Evolutionary conservation across 2,113 vertebrate genomes (phyloP), one percentile per base, ranked within the genome.

Genomic region (Rhinopomastus cyanomelas): DNA sequence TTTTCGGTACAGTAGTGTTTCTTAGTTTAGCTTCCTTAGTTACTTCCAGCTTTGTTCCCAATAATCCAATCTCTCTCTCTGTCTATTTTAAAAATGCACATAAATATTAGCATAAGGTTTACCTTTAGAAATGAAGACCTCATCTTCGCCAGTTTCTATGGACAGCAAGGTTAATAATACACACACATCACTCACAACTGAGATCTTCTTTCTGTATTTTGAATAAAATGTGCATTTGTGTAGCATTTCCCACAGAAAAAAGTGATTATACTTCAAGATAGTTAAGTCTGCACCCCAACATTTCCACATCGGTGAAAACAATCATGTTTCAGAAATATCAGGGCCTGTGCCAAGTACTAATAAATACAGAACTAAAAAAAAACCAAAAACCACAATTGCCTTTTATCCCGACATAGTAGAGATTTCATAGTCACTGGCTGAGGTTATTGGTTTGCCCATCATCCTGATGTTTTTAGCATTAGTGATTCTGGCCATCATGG

Each of bases 401-500:
- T 42, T 69, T 98, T 95, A 99, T 91, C 99, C 98, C 0, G 99
- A 99, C 86, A 99, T 87, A 81, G 97, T 92, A 0, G 98, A 98
- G 96, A 99, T 99, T 91, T 99, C 99, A 51, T 99, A 99, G 98
- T 99, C 99, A 84, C 98, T 99, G 82, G 96, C 78, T 0, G 98
- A 99, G 69, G 97, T 93, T 55, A 98, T 93, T 1, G 98, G 96
- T 83, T 98, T 98, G 17, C 98, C 98, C 76, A 98, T 98, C 97
- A 99, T 98, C 18, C 97, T 97, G 19, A 98, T 27, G 46, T 99
- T 99, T 94, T 99, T 99, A 12, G 98, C 99, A 11, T 99, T 99
- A 12, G 98, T 98, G 65, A 99, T 98, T 51, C 98, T 96, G 8
- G 98, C 98, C 67, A 97, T 97, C 95, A 99, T 98, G 69, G 98